phyloP scores from a whole-genome alignment of 2,888 invertebrate genomes.

The Crepidodera aurea region DNA sequence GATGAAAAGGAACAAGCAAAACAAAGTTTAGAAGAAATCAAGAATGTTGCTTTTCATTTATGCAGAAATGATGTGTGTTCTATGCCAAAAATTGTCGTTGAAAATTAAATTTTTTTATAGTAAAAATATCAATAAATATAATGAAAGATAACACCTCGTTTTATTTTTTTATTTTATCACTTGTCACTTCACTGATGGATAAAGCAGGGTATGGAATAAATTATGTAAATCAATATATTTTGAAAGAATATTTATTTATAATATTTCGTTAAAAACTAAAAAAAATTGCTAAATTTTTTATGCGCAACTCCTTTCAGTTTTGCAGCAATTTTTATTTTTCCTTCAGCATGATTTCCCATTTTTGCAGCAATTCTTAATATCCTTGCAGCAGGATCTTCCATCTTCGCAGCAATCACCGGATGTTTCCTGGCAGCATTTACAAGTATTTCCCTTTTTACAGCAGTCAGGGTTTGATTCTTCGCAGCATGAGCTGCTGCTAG shows the following conservation, averaged over 20 bases:
- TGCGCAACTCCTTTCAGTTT: too few species aligned
- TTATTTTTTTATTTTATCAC: too few species aligned
- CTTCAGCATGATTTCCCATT: not conserved
- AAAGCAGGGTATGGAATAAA: too few species aligned
- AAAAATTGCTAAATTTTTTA: too few species aligned
- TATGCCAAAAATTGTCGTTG: slow-evolving; percentile 10
- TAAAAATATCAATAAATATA: not conserved
- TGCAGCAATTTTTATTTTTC: not conserved
- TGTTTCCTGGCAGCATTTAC: not conserved
- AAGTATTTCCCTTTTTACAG: not conserved
- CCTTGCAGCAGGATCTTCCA: not conserved
- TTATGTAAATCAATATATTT: too few species aligned
- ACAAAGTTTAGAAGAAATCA: slow-evolving; percentile 1
- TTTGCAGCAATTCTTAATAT: not conserved
- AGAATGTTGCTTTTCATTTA: slow-evolving; percentile 16
- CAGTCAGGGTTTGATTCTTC: not conserved
- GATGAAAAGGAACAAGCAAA: slow-evolving; percentile 3
- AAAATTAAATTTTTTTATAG: not conserved
- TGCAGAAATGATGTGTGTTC: slow-evolving; percentile 12
- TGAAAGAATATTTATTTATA: too few species aligned
- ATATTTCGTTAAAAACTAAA: too few species aligned
- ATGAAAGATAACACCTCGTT: too few species aligned
- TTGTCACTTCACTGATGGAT: too few species aligned
- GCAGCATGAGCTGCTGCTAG: not conserved
- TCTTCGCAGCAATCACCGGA: not conserved